These are phyloP conservation scores for Chromoteleia sp. DNA, from an alignment of 2,888 invertebrate species.

Conservation along the genomic window DNA sequence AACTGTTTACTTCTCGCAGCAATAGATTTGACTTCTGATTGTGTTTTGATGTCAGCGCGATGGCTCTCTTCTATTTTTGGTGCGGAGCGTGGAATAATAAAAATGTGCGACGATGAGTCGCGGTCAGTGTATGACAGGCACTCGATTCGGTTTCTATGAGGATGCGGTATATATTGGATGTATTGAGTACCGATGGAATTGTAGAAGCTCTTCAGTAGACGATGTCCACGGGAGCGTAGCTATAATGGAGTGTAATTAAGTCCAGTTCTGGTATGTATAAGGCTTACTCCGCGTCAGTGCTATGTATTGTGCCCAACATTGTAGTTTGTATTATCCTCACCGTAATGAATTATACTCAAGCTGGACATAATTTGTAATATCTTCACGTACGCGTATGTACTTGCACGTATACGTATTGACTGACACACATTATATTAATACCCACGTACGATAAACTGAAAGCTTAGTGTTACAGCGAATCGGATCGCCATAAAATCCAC, in stretches of 20 bases:
- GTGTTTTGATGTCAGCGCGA: conserved; percentile 49
- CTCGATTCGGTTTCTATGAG: conserved; percentile 74
- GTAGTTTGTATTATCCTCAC: conserved; percentile 76
- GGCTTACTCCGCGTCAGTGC: conserved; percentile 77
- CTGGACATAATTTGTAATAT: conserved; percentile 76
- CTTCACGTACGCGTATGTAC: conserved; percentile 51
- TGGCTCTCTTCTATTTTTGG: conserved; percentile 44
- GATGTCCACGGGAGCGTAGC: conserved; percentile 76
- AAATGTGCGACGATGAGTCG: conserved; percentile 48
- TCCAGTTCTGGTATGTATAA: conserved; percentile 80
- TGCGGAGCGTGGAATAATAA: conserved; percentile 36
- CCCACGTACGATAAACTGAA: conserved; percentile 42
- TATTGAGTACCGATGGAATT: conserved; percentile 76
- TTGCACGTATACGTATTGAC: conserved; percentile 46
- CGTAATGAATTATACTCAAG: conserved; percentile 80
- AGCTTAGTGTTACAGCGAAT: conserved; percentile 37
- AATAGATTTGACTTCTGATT: conserved; percentile 44
- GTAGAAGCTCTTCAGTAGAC: conserved; percentile 72
- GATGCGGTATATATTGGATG: conserved; percentile 75
- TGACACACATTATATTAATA: conserved; percentile 56
- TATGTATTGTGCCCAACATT: conserved; percentile 75
- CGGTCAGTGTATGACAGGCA: conserved; percentile 61
- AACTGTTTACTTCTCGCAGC: conserved; percentile 42
- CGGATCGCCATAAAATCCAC: conserved; percentile 37
- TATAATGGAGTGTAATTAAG: conserved; percentile 82